Evolutionary conservation across 2,797 vertebrate species (phyloP).

Genomic region (Gorsachius magnificus): DNA sequence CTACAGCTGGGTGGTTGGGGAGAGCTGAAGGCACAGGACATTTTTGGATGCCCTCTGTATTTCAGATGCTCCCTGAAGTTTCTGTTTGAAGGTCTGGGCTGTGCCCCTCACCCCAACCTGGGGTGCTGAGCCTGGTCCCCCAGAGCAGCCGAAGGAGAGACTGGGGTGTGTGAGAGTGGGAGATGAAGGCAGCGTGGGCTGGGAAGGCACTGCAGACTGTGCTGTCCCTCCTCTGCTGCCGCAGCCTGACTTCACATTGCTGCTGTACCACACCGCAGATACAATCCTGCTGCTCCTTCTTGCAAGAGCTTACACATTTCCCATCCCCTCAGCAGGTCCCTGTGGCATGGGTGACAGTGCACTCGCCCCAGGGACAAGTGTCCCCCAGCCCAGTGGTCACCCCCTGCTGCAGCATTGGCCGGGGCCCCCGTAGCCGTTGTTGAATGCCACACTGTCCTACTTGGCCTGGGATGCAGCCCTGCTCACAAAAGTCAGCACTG

Average conservation of each 20-base stretch:
- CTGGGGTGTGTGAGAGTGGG: background rate
- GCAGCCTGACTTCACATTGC: fast-evolving
- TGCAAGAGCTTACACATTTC: background rate
- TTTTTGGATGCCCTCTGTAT: background rate
- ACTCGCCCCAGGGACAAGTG: background rate
- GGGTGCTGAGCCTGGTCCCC: background rate
- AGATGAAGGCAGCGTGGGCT: background rate
- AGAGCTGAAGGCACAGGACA: background rate
- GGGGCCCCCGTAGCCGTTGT: fast-evolving
- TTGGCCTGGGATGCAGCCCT: background rate
- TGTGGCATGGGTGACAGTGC: background rate
- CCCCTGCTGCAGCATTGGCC: background rate
- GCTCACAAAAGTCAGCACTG: background rate
- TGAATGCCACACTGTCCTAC: background rate
- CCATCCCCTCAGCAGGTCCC: background rate
- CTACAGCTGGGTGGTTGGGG: fast-evolving
- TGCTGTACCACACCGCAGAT: fast-evolving
- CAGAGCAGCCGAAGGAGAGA: background rate
- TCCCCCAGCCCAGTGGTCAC: too few relatives aligned
- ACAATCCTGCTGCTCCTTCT: background rate
- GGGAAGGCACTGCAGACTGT: background rate
- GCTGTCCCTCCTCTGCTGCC: background rate
- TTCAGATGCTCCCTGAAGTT: background rate
- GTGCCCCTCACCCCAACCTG: background rate
- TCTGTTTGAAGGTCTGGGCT: background rate